phyloP scores from a whole-genome alignment of 2,888 invertebrate species.

The Netelia fuscicornis region DNA sequence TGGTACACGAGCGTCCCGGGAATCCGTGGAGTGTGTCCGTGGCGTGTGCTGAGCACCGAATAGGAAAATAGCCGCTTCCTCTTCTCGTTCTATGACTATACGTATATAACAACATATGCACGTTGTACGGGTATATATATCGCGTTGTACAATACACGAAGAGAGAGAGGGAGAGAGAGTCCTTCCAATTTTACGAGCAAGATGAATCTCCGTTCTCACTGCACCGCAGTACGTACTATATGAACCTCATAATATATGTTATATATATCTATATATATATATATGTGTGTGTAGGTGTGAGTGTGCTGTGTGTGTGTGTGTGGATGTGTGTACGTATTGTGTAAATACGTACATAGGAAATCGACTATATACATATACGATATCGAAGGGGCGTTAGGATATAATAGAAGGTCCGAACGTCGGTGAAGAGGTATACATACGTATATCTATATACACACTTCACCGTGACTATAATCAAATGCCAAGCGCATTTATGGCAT shows the following conservation, averaged over 20 bases:
- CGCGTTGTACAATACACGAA: not conserved
- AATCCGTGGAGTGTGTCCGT: slow-evolving; percentile 54
- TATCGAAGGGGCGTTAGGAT: slow-evolving; percentile 41
- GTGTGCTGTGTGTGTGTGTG: slow-evolving; percentile 7
- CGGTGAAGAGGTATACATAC: slow-evolving; percentile 2
- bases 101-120: not conserved
- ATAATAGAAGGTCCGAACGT: slow-evolving; percentile 57
- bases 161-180: not conserved
- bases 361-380: not conserved
- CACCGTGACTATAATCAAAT: slow-evolving; percentile 60
- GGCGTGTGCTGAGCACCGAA: slow-evolving; percentile 42
- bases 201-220: slow-evolving; percentile 45
- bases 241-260: slow-evolving; percentile 5
- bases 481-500: slow-evolving; percentile 63
- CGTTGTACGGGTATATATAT: slow-evolving; percentile 15
- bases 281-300: not conserved
- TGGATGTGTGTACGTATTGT: slow-evolving; percentile 16
- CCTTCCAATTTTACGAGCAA: slow-evolving; percentile 55
- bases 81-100: slow-evolving; percentile 15
- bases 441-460: slow-evolving; percentile 44
- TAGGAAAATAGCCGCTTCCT: slow-evolving; percentile 60
- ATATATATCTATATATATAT: slow-evolving; percentile 19
- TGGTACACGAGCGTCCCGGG: slow-evolving; percentile 54
- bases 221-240: slow-evolving; percentile 7
- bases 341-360: not conserved